Conservation (phyloP, 2,888 invertebrate species). For the Phlogophora meticulosa region DNA sequence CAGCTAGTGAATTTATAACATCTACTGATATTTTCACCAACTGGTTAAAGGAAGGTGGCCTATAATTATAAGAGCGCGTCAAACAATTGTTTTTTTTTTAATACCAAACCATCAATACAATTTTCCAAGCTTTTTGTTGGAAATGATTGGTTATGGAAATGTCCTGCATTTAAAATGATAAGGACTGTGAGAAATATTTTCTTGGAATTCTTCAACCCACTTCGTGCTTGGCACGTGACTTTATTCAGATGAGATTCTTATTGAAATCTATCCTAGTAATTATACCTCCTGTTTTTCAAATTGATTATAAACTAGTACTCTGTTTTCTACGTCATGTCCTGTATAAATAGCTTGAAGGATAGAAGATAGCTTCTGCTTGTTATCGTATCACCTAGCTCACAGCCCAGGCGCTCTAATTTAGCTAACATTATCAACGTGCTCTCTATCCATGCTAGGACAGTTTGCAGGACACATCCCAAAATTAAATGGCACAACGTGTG, state of each 20-base stretch:
- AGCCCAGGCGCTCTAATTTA: neutral
- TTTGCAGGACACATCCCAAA: too few species aligned
- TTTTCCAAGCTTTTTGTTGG: neutral
- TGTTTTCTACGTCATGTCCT: too few species aligned
- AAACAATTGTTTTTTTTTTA: too few species aligned
- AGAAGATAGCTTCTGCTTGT: neutral
- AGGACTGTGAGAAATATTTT: conserved; percentile 2
- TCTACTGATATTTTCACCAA: too few species aligned
- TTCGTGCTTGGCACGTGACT: conserved; percentile 13
- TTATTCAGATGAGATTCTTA: conserved; percentile 42
- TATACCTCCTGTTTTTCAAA: neutral
- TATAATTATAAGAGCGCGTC: too few species aligned
- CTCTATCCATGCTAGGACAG: too few species aligned
- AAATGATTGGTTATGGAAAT: conserved; percentile 16
- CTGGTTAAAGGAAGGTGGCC: too few species aligned
- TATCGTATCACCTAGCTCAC: neutral
- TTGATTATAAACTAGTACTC: too few species aligned
- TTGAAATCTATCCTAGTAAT: conserved; percentile 17
- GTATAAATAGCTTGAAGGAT: too few species aligned
- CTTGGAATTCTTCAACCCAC: conserved; percentile 20
- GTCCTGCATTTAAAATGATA: conserved; percentile 39
- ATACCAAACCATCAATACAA: neutral
- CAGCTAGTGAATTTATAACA: too few species aligned
- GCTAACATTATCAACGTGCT: neutral
- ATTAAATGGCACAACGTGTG: too few species aligned